Conservation (phyloP, 2,888 invertebrate species). For the Callosobruchus maculatus region DNA sequence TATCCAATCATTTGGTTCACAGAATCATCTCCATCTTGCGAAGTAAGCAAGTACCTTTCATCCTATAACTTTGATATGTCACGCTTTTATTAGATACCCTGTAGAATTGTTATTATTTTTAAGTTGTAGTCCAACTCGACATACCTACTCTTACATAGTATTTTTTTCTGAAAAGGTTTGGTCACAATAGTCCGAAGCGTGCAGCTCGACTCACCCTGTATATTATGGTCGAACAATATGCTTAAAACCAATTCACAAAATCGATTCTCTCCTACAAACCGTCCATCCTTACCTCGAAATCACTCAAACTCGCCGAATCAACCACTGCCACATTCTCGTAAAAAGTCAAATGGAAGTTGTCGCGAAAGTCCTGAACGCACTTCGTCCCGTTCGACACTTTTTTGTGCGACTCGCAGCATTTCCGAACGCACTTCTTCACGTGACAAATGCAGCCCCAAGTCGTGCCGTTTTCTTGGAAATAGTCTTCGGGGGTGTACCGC, state of each 20-base stretch:
- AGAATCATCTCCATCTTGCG: no score
- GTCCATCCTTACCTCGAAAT: background rate
- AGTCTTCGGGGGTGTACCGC: conserved; percentile 6
- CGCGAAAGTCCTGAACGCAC: background rate
- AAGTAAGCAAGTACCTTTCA: no score
- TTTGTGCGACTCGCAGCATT: conserved; percentile 22
- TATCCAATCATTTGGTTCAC: no score
- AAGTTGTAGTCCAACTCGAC: no score
- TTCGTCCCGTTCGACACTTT: background rate
- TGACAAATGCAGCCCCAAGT: conserved; percentile 22
- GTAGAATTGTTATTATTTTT: no score
- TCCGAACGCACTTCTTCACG: conserved; percentile 23
- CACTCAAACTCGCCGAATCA: background rate
- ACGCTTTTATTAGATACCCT: no score
- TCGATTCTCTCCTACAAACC: background rate
- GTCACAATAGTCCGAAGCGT: no score
- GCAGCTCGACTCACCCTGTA: no score
- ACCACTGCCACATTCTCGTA: background rate
- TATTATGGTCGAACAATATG: no score
- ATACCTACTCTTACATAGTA: no score
- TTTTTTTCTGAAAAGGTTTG: no score
- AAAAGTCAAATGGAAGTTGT: background rate
- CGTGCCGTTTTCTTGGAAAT: conserved; percentile 1
- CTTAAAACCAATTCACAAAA: background rate
- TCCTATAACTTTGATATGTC: no score